These are phyloP conservation scores for Andrena flavipes DNA, from an alignment of 2,888 invertebrate genomes.

Conservation along the genomic window DNA sequence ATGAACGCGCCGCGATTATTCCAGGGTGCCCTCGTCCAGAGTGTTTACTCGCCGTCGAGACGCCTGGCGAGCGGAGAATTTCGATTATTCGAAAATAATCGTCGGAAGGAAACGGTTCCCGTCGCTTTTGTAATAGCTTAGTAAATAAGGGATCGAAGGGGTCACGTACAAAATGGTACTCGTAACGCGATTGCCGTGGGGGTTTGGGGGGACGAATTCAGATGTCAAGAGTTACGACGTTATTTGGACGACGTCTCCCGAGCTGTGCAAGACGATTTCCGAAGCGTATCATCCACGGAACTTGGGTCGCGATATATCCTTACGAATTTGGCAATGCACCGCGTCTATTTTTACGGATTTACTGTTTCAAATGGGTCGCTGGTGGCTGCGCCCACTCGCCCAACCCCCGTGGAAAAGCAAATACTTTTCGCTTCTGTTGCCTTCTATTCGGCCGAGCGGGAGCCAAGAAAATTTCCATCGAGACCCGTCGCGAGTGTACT, in stretches of 20 bases:
- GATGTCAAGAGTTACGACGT: constrained; percentile 39
- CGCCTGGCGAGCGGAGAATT: not conserved
- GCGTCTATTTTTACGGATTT: constrained; percentile 52
- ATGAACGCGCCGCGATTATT: constrained; percentile 11
- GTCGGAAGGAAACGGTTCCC: not conserved
- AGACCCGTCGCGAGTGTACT: constrained; percentile 13
- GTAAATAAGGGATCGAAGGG: constrained; percentile 10
- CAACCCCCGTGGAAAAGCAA: constrained; percentile 27
- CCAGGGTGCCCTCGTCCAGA: constrained; percentile 3
- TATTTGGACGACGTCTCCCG: constrained; percentile 46
- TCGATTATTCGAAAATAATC: not conserved
- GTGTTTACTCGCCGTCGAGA: constrained; percentile 15
- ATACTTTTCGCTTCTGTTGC: constrained; percentile 31
- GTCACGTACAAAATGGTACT: constrained; percentile 28
- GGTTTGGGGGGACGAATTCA: not conserved
- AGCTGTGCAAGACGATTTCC: constrained; percentile 33
- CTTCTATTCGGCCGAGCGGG: constrained; percentile 1
- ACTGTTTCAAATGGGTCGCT: constrained; percentile 52
- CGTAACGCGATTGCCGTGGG: not conserved
- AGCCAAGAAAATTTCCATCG: constrained; percentile 28
- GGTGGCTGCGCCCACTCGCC: constrained; percentile 7
- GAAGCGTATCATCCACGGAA: constrained; percentile 41
- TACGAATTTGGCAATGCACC: constrained; percentile 55
- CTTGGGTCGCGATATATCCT: constrained; percentile 27
- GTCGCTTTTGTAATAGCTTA: constrained; percentile 9